Evolutionary conservation across 2,888 invertebrate genomes (phyloP), one percentile per base, ranked within the genome.

Genomic region (Ernsta delagoae): DNA sequence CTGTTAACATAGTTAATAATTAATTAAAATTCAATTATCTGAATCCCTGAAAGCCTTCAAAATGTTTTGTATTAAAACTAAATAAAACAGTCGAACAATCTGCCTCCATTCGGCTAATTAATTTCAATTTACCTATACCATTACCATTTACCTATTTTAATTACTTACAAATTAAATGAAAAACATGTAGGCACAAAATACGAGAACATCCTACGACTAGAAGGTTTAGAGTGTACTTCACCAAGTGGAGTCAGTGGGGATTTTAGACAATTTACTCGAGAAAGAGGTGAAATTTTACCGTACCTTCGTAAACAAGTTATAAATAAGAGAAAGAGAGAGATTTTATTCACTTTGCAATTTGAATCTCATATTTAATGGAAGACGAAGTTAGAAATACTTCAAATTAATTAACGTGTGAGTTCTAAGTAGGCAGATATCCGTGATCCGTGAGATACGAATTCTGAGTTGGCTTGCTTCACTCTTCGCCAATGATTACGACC

Each of bases 371-470:
- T 8, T 66, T 60, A 57, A 45, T 60, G 39, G 53, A 54, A 66
- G 60, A 54, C 53, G 41, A 54, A 54, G 9, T 54, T 9, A 57
- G 57, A 57, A 57, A 24, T 31, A 11, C 11, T 66, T 12, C 31
- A 8, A 50, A 53, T 65, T 65, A 65, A 65, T 65, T 65, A 65
- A 31, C 41, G 50, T 50, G 31, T 50, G 36, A 48, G 50, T 50
- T 39, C 56, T 12, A 56, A 56, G 56, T 56, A 64, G 31, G 24
- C 9, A 43, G 41, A 39, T 54, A 24, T 36, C 5, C 5, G 36
- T 36, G 24, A 64, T 64, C 34, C 41, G 16, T 50, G 8, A 50
- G 16, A 50, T 34, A 56, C 56, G 65, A 45, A 65, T 48, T 57
- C 57, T 65, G 62, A 63, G 53, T 62, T 39, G 39, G 24, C 50